Conservation (phyloP, 2,113 vertebrate species). For the human (Homo sapiens) region GRCh38 chr18:25535501-25536000, state of each 20-base stretch:
- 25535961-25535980: neutral
- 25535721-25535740: neutral
- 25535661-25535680: neutral
- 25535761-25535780: neutral
- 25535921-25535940: neutral
- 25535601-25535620: neutral
- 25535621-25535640: neutral
- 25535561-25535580: neutral
- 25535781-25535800: neutral
- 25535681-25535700: neutral
- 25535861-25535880: neutral
- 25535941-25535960: neutral
- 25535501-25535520: neutral
- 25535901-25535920: constrained; percentile 10
- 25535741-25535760: neutral
- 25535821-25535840: neutral
- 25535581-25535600: neutral
- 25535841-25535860: neutral
- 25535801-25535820: constrained; percentile 10
- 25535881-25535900: neutral
- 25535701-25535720: neutral
- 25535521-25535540: neutral
- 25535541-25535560: neutral
- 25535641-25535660: neutral
- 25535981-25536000: constrained; percentile 12